Evolutionary conservation across 92 coral and sea anemone genomes (phyloP).

Genomic region (Montipora capitata): DNA sequence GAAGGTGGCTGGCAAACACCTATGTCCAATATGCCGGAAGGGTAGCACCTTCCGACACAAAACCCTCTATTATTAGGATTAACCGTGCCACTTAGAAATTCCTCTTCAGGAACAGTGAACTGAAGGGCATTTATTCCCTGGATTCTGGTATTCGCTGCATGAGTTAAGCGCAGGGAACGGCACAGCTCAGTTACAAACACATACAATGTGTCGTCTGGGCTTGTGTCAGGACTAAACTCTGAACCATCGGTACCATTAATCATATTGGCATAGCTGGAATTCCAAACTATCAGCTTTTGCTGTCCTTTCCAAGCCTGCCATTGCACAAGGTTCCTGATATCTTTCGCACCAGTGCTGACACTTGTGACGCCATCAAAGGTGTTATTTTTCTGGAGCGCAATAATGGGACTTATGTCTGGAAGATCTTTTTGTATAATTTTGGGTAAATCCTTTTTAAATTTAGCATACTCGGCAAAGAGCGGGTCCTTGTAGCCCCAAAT

Average conservation of each 20-base stretch:
- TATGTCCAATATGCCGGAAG: slow-evolving; percentile 88
- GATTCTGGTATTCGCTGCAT: slow-evolving; percentile 36
- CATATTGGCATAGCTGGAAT: slow-evolving; percentile 86
- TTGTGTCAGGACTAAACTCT: slow-evolving; percentile 82
- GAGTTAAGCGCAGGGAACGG: slow-evolving; percentile 84
- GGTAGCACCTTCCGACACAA: slow-evolving; percentile 86
- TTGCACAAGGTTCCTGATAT: slow-evolving; percentile 64
- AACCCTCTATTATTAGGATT: slow-evolving; percentile 89
- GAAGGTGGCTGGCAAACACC: slow-evolving; percentile 88
- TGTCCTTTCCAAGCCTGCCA: slow-evolving; percentile 86
- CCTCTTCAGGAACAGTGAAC: slow-evolving; percentile 79
- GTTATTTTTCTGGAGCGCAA: slow-evolving; percentile 90
- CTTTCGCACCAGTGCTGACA: slow-evolving; percentile 83
- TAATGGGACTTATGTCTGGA: slow-evolving; percentile 73
- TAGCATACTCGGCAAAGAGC: slow-evolving; percentile 69
- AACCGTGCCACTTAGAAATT: slow-evolving; percentile 73
- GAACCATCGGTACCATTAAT: slow-evolving; percentile 98
- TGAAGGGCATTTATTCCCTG: slow-evolving; percentile 78
- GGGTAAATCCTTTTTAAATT: slow-evolving; percentile 41
- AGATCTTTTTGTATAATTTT: slow-evolving; percentile 21
- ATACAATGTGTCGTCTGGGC: slow-evolving; percentile 76
- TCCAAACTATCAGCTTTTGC: slow-evolving; percentile 78
- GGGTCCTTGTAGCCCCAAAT: slow-evolving; percentile 96
- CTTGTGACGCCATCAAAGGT: slow-evolving; percentile 79
- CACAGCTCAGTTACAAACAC: slow-evolving; percentile 92